Evolutionary conservation across 2,113 vertebrate species (phyloP), one percentile per base, ranked within the genome.

Genomic region (Mirounga angustirostris): DNA sequence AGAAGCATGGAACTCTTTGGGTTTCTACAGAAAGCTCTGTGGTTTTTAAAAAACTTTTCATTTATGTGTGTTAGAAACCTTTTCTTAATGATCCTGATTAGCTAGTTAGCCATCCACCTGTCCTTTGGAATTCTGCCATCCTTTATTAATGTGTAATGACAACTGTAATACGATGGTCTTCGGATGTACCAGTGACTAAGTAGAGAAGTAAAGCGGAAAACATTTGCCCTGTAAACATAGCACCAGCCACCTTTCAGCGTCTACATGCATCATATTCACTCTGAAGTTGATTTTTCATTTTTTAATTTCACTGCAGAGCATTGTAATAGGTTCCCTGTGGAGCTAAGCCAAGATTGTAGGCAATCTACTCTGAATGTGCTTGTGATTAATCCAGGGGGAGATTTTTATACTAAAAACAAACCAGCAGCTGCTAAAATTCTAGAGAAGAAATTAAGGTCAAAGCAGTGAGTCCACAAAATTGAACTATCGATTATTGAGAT

Each of bases 21-120:
- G 24, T 98, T 98, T 97, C 36, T 87, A 89, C 18, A 86, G 85
- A 78, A 92, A 97, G 71, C 52, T 89, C 7, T 85, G 30, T 93
- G 89, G 63, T 50, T 54, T 95, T 33, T 97, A 46, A n/a, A 93
- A 87, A 40, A 97, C 61, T 81, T 96, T 92, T 78, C 58, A 54
- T 33, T 73, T 96, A 59, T 88, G 22, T 93, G 59, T 91, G 14
- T 40, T 61, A 58, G 90, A 97, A 88, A 65, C 63, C 85, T 93
- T 95, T 95, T 91, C 80, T 95, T 83, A 90, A 67, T 89, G 69
- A 91, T 67, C 56, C 7, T 26, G 78, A 92, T 73, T 74, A 95
- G 59, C 84, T 40, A 28, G 69, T 85, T 96, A 91, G 61, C 50
- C 1, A 26, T 36, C 40, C 79, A 91, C 94, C 52, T 86, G 40